A percentile compares a stretch with the other conserved stretches of the same genome.
Evolutionary conservation across 2,888 invertebrate genomes (phyloP).

Genomic region (Cantharis flavilabris): DNA sequence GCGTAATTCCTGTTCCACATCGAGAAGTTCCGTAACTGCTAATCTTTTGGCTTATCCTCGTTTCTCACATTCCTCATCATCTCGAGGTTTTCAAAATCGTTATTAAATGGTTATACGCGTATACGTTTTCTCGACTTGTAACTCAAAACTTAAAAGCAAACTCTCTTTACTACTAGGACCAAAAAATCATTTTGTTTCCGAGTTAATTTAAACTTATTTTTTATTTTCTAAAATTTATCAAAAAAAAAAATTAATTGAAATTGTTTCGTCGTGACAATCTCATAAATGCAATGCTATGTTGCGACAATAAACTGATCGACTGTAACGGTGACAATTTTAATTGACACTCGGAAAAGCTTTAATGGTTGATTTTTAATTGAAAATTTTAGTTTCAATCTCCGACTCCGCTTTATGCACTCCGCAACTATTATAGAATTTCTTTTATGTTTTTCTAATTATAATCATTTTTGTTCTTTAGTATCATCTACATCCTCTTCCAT

Average conservation of each 20-base stretch:
- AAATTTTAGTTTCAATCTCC: background rate
- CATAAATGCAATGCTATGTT: background rate
- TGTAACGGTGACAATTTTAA: background rate
- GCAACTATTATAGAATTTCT: background rate
- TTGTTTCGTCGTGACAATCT: background rate
- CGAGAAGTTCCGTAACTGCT: conserved; percentile 44
- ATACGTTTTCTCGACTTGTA: background rate
- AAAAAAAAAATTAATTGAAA: background rate
- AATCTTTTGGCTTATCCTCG: conserved; percentile 19
- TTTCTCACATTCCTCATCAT: conserved; percentile 4
- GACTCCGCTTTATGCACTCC: background rate
- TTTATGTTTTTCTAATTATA: background rate
- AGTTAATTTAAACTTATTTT: background rate
- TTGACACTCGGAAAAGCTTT: background rate
- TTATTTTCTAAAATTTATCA: background rate
- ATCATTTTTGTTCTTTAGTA: background rate
- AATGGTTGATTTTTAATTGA: background rate
- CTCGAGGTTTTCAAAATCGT: conserved; percentile 3
- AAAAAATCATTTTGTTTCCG: background rate
- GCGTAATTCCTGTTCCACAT: conserved; percentile 43
- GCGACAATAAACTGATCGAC: background rate
- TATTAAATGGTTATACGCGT: background rate
- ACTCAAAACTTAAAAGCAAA: background rate
- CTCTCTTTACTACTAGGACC: background rate
- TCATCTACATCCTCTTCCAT: background rate